phyloP scores from a whole-genome alignment of 2,113 vertebrate genomes.

The Parotia lawesii region DNA sequence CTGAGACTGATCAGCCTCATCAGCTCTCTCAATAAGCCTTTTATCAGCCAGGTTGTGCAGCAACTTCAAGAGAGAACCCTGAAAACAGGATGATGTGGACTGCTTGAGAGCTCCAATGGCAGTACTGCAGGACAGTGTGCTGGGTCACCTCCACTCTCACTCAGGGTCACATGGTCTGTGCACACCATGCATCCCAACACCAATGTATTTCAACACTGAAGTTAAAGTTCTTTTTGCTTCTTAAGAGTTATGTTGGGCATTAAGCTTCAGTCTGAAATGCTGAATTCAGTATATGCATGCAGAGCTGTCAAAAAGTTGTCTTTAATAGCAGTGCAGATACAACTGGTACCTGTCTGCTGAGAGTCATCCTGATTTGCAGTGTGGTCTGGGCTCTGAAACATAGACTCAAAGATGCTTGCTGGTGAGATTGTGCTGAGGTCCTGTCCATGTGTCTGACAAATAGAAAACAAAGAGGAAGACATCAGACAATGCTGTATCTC shows the following conservation, averaged over 20 bases:
- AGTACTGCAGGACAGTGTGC: background rate
- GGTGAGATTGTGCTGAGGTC: constrained; percentile 89
- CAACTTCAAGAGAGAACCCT: background rate
- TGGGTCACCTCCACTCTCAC: background rate
- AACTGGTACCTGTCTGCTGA: constrained; percentile 76
- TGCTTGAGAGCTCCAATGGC: background rate
- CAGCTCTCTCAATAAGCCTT: background rate
- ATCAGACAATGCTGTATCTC: background rate
- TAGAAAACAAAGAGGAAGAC: background rate
- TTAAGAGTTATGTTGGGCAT: background rate
- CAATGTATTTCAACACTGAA: background rate
- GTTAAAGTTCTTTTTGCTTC: background rate
- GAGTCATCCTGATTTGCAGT: constrained; percentile 82
- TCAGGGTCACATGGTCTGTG: accelerated
- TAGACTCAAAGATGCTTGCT: constrained; percentile 92
- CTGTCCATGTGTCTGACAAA: constrained; percentile 81
- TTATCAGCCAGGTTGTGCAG: background rate
- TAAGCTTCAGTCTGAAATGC: background rate
- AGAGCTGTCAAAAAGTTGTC: background rate
- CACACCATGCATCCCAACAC: background rate
- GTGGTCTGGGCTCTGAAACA: constrained; percentile 94
- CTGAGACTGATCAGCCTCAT: background rate
- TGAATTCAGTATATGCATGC: background rate
- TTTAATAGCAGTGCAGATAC: background rate
- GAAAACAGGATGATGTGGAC: background rate